phyloP scores from a whole-genome alignment of 2,113 vertebrate genomes.

The Piaya cayana region DNA sequence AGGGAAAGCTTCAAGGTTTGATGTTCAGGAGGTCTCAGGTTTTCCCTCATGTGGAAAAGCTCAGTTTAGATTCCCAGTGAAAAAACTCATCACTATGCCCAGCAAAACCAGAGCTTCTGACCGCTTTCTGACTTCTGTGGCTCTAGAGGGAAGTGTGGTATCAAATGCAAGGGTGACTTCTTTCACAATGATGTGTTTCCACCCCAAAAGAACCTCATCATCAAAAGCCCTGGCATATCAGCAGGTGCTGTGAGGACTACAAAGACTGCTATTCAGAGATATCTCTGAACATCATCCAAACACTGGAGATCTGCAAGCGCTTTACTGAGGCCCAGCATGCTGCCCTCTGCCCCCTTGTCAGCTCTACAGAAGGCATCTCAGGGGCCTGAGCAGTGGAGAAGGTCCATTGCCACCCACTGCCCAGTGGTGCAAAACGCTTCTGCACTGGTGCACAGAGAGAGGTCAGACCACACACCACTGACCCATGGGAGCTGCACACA shows the following conservation, averaged over 20 bases:
- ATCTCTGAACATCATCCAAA: background rate
- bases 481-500: background rate
- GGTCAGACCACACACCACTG: background rate
- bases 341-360: background rate
- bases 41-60: background rate
- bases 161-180: background rate
- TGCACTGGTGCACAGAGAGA: background rate
- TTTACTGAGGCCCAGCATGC: background rate
- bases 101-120: background rate
- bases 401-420: background rate
- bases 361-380: background rate
- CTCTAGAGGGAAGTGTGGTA: background rate
- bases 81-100: background rate
- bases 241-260: background rate
- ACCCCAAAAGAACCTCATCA: background rate
- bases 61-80: background rate
- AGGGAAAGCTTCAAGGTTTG: background rate
- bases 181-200: background rate
- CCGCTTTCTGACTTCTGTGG: background rate
- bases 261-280: background rate
- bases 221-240: background rate
- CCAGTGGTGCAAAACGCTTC: background rate
- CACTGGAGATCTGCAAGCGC: background rate
- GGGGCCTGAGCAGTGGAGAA: background rate
- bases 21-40: background rate